Base-by-base conservation (phyloP, 2,113 vertebrate genomes). In the Dromas ardeola region DNA sequence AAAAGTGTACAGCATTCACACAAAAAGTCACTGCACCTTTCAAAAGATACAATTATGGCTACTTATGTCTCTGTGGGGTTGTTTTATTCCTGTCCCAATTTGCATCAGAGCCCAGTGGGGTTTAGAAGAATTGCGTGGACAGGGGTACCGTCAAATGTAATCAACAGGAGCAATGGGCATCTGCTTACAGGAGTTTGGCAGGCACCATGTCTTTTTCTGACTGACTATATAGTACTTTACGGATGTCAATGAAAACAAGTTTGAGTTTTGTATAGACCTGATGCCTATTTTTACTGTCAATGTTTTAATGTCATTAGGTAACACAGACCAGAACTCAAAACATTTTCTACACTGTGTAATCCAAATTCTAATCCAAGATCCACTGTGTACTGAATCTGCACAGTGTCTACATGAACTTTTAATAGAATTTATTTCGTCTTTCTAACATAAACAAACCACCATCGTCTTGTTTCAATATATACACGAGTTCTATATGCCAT, bases 281-380 rank as follows among this genome's bases (percentile, higher is more conserved):
- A 65, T 62, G 55, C 16, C 59, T 84, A 4, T 55, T 81, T 81
- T 77, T 72, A 55, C 79, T 55, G 25, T 29, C 4, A 7, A 42
- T n/a, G 38, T 76, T 80, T 94, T 80, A 73, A 63, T 70, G 50
- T 18, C 45, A 58, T 73, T 62, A 79, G 27, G 56, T 81, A 84
- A 97, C 56, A 95, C 27, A 94, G 81, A 84, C 61, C 95, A 96
- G 95, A 94, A 81, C 70, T 66, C 93, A n/a, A 89, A 95, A 95
- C 73, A 50, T 42, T 89, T 91, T 95, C 83, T 81, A 80, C 29
- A 23, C 32, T 69, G 34, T 43, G 70, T 79, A 91, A 92, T 94
- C 27, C 76, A 91, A 91, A 83, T 59, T 86, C 74, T 81, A 77
- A 95, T 77, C 81, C 89, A 95, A 91, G 52, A 81, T 34, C 52